Percentiles rank a stretch among this genome's conserved stretches.
Evolutionary conservation across 2,113 vertebrate species (phyloP).

Genomic region (Pleuronectes platessa): DNA sequence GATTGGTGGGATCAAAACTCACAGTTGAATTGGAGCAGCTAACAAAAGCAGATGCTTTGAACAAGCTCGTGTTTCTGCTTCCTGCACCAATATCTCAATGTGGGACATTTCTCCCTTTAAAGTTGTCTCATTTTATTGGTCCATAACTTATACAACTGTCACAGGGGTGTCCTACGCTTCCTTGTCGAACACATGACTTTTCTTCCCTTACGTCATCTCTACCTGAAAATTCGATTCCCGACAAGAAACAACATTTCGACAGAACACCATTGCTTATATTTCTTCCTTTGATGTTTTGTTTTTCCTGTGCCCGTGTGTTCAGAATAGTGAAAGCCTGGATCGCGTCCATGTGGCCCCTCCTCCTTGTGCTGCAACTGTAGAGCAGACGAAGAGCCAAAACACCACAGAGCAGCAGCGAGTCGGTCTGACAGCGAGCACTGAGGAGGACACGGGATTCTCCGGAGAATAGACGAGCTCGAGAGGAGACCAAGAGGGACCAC

Average conservation of each 20-base stretch:
- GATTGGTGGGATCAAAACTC: neutral
- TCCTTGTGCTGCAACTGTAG: conserved; percentile 20
- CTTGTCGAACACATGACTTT: too few relatives aligned
- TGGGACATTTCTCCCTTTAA: neutral
- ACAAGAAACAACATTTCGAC: conserved; percentile 4
- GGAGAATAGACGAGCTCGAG: conserved; percentile 31
- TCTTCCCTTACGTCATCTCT: neutral
- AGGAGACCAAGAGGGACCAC: neutral
- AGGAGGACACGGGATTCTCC: conserved; percentile 47
- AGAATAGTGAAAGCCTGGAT: neutral
- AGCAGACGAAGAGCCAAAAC: conserved; percentile 43
- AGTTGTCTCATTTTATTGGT: neutral
- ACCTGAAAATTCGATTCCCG: neutral
- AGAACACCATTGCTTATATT: neutral
- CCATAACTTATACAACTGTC: neutral
- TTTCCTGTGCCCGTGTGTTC: neutral
- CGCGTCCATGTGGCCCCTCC: conserved; percentile 63
- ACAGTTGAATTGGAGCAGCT: neutral
- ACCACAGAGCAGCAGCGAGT: conserved; percentile 44
- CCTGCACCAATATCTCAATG: neutral
- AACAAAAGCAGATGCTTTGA: neutral
- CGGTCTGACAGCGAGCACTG: conserved; percentile 56
- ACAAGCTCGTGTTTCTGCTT: too few relatives aligned
- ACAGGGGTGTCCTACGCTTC: neutral
- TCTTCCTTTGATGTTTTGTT: neutral